phyloP scores from a whole-genome alignment of 2,113 vertebrate species.

The Gallinago media region DNA sequence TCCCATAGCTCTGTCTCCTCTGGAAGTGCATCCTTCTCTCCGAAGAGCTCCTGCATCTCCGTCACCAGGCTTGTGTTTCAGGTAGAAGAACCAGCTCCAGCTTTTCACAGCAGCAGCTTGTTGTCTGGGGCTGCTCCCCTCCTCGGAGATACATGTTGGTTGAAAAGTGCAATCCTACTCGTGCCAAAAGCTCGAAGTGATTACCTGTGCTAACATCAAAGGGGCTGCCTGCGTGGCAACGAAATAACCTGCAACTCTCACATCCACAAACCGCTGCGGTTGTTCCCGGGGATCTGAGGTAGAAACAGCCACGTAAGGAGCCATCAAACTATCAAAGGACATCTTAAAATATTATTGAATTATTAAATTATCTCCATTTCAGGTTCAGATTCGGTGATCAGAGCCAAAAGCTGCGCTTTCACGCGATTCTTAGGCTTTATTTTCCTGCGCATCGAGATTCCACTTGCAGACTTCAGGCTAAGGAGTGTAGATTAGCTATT shows the following conservation, averaged over 20 bases:
- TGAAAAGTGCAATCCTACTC: background rate
- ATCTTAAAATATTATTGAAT: background rate
- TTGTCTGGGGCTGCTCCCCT: background rate
- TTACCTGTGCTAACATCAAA: background rate
- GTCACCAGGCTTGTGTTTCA: background rate
- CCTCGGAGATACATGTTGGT: fast-evolving
- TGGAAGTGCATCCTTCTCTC: background rate
- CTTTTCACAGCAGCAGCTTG: background rate
- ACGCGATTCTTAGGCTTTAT: background rate
- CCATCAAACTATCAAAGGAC: background rate
- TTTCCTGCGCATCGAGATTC: background rate
- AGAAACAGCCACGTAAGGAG: background rate
- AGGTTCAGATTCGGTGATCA: fast-evolving
- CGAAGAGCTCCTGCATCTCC: background rate
- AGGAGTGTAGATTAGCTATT: background rate
- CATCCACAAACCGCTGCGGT: fast-evolving
- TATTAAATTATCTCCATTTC: fast-evolving
- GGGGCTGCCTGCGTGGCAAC: background rate
- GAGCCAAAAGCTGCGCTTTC: background rate
- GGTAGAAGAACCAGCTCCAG: background rate
- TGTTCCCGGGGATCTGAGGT: background rate
- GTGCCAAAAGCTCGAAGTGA: background rate
- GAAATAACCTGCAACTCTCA: background rate
- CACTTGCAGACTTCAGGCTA: background rate
- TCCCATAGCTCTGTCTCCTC: background rate